These are phyloP conservation scores for Cephus cinctus DNA, from an alignment of 1,140 invertebrate genomes.

Conservation along the genomic window DNA sequence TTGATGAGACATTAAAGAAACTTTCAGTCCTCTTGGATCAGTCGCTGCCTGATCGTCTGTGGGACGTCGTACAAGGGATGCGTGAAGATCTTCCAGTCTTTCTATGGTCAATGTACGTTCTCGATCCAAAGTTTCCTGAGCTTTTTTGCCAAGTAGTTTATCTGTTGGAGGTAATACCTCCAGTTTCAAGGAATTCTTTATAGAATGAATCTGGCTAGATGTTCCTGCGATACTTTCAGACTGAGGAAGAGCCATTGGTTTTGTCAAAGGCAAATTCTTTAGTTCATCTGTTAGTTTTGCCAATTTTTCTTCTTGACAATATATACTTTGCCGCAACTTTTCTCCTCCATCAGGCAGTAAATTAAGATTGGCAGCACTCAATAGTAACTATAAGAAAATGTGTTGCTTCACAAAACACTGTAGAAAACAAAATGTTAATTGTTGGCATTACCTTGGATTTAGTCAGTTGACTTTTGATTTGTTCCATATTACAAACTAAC, in stretches of 20 bases:
- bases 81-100: constrained; percentile 71
- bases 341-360: constrained; percentile 58
- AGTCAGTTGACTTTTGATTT: constrained; percentile 23
- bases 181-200: too few species aligned
- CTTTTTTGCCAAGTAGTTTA: constrained; percentile 44
- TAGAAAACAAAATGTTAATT: constrained; percentile 12
- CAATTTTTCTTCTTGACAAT: constrained; percentile 44
- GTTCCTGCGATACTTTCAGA: too few species aligned
- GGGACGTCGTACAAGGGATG: constrained; percentile 68
- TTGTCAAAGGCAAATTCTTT: constrained; percentile 50
- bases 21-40: constrained; percentile 66
- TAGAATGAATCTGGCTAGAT: too few species aligned
- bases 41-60: constrained; percentile 58
- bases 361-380: constrained; percentile 52
- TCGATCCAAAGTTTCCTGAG: constrained; percentile 61
- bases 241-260: too few species aligned
- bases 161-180: constrained; percentile 3
- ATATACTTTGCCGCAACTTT: constrained; percentile 48
- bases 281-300: constrained; percentile 47
- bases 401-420: background rate
- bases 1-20: constrained; percentile 83
- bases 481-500: constrained; percentile 18
- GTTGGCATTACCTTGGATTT: constrained; percentile 29
- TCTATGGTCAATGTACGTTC: constrained; percentile 70
- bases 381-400: constrained; percentile 44